phyloP scores from a whole-genome alignment of 2,888 invertebrate species.

The Panzeria rudis region DNA sequence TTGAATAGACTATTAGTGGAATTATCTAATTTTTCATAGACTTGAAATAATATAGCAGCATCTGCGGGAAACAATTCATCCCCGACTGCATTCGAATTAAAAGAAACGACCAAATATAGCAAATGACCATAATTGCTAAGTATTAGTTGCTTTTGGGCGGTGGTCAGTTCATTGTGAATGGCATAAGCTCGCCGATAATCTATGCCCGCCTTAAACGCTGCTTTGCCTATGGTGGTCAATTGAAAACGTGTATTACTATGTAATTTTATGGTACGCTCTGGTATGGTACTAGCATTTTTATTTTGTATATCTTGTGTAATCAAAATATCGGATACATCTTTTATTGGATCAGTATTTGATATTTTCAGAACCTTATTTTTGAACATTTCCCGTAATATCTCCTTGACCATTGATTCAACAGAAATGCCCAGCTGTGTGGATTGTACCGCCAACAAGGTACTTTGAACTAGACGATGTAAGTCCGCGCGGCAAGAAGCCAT shows the following conservation, averaged over 20 bases:
- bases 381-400: constrained; percentile 81
- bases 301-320: constrained; percentile 80
- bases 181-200: constrained; percentile 88
- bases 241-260: constrained; percentile 84
- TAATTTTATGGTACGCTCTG: constrained; percentile 78
- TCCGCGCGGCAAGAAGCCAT: constrained; percentile 85
- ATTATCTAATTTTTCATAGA: constrained; percentile 87
- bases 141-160: constrained; percentile 90
- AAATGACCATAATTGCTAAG: constrained; percentile 93
- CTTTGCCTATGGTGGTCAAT: constrained; percentile 89
- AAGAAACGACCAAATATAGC: constrained; percentile 89
- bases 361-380: constrained; percentile 81
- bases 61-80: constrained; percentile 88
- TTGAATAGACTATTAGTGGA: constrained; percentile 89
- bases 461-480: constrained; percentile 85
- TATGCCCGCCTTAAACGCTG: constrained; percentile 94
- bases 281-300: constrained; percentile 46
- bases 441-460: constrained; percentile 88
- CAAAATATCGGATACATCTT: constrained; percentile 77
- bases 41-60: constrained; percentile 78
- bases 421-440: constrained; percentile 81
- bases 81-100: constrained; percentile 83
- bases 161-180: constrained; percentile 90
- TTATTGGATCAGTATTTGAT: constrained; percentile 56
- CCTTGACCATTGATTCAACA: constrained; percentile 78